phyloP scores from a whole-genome alignment of 2,888 invertebrate genomes.

The Chloroclystis v-ata region DNA sequence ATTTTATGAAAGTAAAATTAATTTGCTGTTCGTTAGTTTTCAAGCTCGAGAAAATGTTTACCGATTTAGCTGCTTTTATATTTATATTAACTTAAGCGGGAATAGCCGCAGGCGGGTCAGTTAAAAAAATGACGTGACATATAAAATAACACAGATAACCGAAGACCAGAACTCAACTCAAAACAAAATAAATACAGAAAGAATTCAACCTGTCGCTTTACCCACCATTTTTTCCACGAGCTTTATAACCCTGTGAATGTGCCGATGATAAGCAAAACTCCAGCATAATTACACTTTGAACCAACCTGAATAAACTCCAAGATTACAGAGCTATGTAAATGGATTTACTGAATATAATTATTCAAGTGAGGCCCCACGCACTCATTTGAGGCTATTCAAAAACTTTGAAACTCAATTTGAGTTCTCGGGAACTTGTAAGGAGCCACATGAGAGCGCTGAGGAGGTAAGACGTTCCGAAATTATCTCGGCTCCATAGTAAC shows the following conservation, averaged over 20 bases:
- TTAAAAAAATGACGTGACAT: too few species aligned
- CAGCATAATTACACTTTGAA: slow-evolving; percentile 8
- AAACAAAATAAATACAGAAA: too few species aligned
- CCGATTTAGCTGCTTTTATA: too few species aligned
- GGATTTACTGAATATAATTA: slow-evolving; percentile 44
- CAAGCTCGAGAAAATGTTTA: too few species aligned
- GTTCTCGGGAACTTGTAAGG: slow-evolving; percentile 28
- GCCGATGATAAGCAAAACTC: neutral
- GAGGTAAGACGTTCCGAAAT: neutral
- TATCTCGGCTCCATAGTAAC: neutral
- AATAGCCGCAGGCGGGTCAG: too few species aligned
- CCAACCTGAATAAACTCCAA: slow-evolving; percentile 18
- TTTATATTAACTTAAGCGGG: too few species aligned
- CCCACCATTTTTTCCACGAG: neutral
- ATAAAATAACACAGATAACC: too few species aligned
- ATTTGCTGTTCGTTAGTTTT: too few species aligned
- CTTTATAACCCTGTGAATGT: neutral
- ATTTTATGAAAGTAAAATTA: too few species aligned
- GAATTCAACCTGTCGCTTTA: too few species aligned
- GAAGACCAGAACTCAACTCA: too few species aligned
- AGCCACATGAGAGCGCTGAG: slow-evolving; percentile 2
- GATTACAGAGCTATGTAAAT: slow-evolving; percentile 36
- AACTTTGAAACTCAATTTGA: slow-evolving; percentile 45
- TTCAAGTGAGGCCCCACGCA: slow-evolving; percentile 31
- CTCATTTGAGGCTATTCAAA: slow-evolving; percentile 47